These are phyloP conservation scores for Pseudoips prasinana DNA, from an alignment of 2,888 invertebrate species.

Conservation along the genomic window DNA sequence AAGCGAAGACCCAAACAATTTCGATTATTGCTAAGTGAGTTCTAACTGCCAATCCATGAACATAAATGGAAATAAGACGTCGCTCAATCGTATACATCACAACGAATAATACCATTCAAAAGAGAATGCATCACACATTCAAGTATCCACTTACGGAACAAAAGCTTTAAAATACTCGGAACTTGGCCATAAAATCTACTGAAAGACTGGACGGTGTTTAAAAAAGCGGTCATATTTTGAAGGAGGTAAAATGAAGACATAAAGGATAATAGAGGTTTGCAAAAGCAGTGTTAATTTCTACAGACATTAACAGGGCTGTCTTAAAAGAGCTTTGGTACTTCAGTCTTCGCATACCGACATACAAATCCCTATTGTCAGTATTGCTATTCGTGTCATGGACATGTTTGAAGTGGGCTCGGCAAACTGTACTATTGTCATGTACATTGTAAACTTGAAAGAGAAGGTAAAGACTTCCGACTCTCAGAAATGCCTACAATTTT, in stretches of 20 bases:
- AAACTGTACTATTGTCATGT: slow-evolving; percentile 46
- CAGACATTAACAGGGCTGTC: slow-evolving; percentile 58
- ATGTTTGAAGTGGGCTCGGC: slow-evolving; percentile 28
- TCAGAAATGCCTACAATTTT: neutral
- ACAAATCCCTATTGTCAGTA: slow-evolving; percentile 56
- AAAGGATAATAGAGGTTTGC: slow-evolving; percentile 54
- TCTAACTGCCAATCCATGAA: neutral
- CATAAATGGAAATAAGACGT: slow-evolving; percentile 10
- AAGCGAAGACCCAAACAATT: too few relatives aligned
- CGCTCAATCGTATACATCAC: slow-evolving; percentile 6
- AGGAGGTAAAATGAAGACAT: slow-evolving; percentile 60
- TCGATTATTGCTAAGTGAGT: too few relatives aligned
- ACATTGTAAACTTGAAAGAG: slow-evolving; percentile 49
- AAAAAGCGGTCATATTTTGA: slow-evolving; percentile 41
- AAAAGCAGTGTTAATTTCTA: slow-evolving; percentile 63
- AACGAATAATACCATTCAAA: slow-evolving; percentile 19
- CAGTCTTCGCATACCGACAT: slow-evolving; percentile 34
- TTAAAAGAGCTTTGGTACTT: slow-evolving; percentile 53
- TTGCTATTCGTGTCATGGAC: slow-evolving; percentile 56
- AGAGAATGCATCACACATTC: slow-evolving; percentile 20
- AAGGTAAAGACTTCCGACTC: slow-evolving; percentile 39
- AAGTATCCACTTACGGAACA: slow-evolving; percentile 25
- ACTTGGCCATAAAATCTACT: slow-evolving; percentile 36
- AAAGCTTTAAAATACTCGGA: slow-evolving; percentile 33
- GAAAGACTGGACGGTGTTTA: slow-evolving; percentile 33